Base-by-base conservation (phyloP, 2,888 invertebrate species). In the Nomada lathburiana region DNA sequence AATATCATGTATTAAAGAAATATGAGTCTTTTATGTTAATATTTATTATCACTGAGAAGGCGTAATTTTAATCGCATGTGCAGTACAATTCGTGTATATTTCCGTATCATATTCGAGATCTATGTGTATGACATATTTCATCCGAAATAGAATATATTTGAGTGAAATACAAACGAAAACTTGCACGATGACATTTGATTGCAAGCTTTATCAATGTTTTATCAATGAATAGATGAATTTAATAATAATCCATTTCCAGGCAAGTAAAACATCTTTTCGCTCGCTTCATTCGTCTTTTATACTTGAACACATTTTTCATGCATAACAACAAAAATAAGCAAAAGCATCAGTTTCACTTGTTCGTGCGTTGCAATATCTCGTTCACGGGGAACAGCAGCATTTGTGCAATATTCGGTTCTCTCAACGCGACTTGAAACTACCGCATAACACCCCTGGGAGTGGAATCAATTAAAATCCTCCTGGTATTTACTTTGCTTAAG, bases 391-490 rank as follows among this genome's bases (percentile, higher is more conserved):
- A 20, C 18, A 55, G 16, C 7, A 44, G 52, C 10, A 18, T 18
- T 67, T n/a, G 16, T 47, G 16, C 9, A 62, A 36, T 52, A 20
- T 50, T 60, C 11, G 13, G 10, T 75, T 9, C 63, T 18, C 50
- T 57, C 18, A 44, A 18, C 11, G 20, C 47, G 11, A 9, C 42
- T n/a, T 26, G 18, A n/a, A 50, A 80, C 23, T 68, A 72, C 55
- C 26, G 67, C 67, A 52, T 72, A 53, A 80, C 44, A 57, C 55
- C 10, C 42, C 26, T 29, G 55, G 42, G 67, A 50, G n/a, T 13
- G 20, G 44, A 67, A 60, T 78, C 67, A 80, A 71, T 72, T 72
- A n/a, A 36, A 36, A 72, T 50, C 16, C 50, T 42, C 50, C 57
- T 23, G n/a, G 47, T 72, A 65, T 80, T 80, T 80, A 67, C 65